Conservation (phyloP, 2,888 invertebrate species). For the Palloptera scutellata region DNA sequence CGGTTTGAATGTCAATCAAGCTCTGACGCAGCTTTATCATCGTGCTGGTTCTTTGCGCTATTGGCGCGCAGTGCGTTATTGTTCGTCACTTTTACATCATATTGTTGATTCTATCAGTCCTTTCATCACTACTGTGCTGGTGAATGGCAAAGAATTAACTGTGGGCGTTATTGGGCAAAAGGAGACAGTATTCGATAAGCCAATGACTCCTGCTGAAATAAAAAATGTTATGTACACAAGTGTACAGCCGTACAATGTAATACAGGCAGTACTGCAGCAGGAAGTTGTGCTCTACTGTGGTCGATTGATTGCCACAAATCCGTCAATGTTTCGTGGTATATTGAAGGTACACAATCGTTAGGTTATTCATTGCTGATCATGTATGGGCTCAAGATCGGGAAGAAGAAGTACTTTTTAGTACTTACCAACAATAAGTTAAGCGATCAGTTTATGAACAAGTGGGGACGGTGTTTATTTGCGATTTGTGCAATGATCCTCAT, state of each 20-base stretch:
- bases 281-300: conserved; percentile 95
- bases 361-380: too few relatives aligned
- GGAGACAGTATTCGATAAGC: conserved; percentile 97
- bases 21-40: conserved; percentile 78
- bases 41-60: conserved; percentile 85
- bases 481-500: too few relatives aligned
- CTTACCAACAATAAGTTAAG: too few relatives aligned
- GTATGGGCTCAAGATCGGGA: too few relatives aligned
- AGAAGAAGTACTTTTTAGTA: too few relatives aligned
- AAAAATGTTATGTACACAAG: conserved; percentile 90
- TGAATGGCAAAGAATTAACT: conserved; percentile 95
- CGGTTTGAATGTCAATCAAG: conserved; percentile 71
- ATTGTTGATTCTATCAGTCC: conserved; percentile 98
- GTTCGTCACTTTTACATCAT: conserved; percentile 91
- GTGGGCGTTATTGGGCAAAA: conserved; percentile 94
- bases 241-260: conserved; percentile 88
- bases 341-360: conserved; percentile 71
- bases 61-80: conserved; percentile 94
- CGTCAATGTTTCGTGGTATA: conserved; percentile 94
- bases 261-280: conserved; percentile 72
- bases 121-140: conserved; percentile 95
- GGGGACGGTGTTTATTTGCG: too few relatives aligned
- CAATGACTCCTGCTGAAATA: conserved; percentile 95
- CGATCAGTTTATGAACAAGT: too few relatives aligned
- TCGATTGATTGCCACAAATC: conserved; percentile 88